A percentile compares a stretch with the other conserved stretches of the same genome.
These are phyloP conservation scores for Heliconius aoede DNA, from an alignment of 2,888 invertebrate genomes.

Conservation along the genomic window DNA sequence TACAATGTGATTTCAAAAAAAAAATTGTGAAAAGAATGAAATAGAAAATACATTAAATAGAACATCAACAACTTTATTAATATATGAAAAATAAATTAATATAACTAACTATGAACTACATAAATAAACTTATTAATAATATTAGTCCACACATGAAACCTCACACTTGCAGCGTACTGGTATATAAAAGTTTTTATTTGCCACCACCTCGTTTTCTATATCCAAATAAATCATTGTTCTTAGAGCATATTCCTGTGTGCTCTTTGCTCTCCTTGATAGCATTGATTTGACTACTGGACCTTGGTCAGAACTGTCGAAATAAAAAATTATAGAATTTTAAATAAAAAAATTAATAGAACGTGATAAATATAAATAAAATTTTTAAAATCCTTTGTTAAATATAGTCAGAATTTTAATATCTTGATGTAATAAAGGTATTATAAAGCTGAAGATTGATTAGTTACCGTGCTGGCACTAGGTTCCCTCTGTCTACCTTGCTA, in stretches of 20 bases:
- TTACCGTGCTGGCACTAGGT: too few relatives aligned
- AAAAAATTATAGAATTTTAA: neutral
- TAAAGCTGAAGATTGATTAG: too few relatives aligned
- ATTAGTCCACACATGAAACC: neutral
- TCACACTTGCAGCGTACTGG: constrained; percentile 41
- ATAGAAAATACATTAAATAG: neutral
- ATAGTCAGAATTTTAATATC: too few relatives aligned
- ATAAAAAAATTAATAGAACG: neutral
- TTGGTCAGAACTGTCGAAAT: neutral
- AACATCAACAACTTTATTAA: constrained; percentile 3
- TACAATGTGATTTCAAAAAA: neutral
- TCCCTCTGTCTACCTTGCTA: too few relatives aligned
- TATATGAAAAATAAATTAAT: constrained; percentile 3
- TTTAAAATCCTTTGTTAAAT: too few relatives aligned
- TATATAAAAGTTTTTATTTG: constrained; percentile 16
- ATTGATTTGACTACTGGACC: too few relatives aligned
- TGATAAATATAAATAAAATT: neutral
- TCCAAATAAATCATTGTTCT: constrained; percentile 36
- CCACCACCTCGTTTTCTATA: constrained; percentile 1
- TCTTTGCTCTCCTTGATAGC: neutral
- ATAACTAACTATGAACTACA: neutral
- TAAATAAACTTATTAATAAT: neutral
- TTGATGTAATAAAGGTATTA: too few relatives aligned
- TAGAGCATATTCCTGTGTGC: constrained; percentile 23
- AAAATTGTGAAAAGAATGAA: neutral